Base-by-base conservation (phyloP, 2,888 invertebrate species). In the Catocala fraxini region DNA sequence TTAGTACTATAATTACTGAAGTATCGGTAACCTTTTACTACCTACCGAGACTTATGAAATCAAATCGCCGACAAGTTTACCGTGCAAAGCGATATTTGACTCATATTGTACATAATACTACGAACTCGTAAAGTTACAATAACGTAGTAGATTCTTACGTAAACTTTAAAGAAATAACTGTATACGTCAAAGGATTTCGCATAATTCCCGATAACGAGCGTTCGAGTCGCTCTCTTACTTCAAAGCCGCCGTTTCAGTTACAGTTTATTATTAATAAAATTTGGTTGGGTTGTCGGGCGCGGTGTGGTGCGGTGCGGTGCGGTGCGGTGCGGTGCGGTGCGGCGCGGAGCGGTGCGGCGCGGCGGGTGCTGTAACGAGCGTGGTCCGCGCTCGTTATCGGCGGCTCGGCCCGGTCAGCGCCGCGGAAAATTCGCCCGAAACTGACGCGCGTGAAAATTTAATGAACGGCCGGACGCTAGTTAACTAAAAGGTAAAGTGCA, bases 391-490 rank as follows among this genome's bases (percentile, higher is more conserved):
- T 88, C 86, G 88, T 88, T 89, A 88, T 86, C 88, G 90, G 90
- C 86, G 81, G 85, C 83, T 75, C 87, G 86, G 88, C 85, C 88
- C 92, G 89, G 91, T 89, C 93, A 92, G 88, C 91, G 90, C 93
- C 92, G 93, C 93, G 93, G 93, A 93, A 94, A 94, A 93, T 93
- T 93, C 86, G 90, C 87, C 92, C 92, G 89, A 93, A 94, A 93
- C 93, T 93, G 94, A 93, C 93, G 93, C 94, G 93, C 94, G 94
- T 94, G 94, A 94, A 94, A 94, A 94, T 94, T 94, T 94, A 94
- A 94, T 94, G 94, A 94, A 94, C 94, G 91, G 91, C 93, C 92
- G 93, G 93, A 93, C 93, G 93, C 92, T 93, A 94, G 94, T 94
- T 93, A 93, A 93, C 93, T 94, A 93, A 93, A 94, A 94, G 94